Evolutionary conservation across 1,140 invertebrate genomes (phyloP).

Genomic region (Pantala flavescens): DNA sequence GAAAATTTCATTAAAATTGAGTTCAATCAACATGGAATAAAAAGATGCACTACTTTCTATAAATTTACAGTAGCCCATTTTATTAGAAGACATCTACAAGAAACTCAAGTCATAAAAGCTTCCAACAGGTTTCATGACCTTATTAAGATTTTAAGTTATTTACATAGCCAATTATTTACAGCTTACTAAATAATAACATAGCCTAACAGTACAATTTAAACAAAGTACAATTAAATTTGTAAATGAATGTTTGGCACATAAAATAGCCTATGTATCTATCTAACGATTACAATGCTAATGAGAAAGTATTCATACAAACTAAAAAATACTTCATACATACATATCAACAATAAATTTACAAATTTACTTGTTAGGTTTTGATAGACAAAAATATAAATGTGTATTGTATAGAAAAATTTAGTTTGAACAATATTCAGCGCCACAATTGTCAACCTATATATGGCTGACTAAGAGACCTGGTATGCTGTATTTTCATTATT

Average conservation of each 20-base stretch:
- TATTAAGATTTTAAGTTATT: too few relatives aligned
- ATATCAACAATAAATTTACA: neutral
- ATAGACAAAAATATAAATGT: constrained; percentile 4
- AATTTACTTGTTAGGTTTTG: neutral
- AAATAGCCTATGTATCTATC: neutral
- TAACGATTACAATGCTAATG: neutral
- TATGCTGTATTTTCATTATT: too few relatives aligned
- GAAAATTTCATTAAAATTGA: too few relatives aligned
- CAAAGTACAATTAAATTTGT: neutral
- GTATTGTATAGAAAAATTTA: neutral
- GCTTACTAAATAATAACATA: neutral
- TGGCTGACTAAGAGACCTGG: too few relatives aligned
- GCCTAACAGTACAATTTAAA: neutral
- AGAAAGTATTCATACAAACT: neutral
- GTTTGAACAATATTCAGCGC: neutral
- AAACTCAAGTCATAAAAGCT: too few relatives aligned
- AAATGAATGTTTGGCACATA: neutral
- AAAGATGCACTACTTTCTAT: too few relatives aligned
- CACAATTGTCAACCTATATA: too few relatives aligned
- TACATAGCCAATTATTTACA: neutral
- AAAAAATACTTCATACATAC: neutral
- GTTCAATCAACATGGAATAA: too few relatives aligned
- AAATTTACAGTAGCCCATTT: too few relatives aligned
- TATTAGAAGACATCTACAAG: too few relatives aligned
- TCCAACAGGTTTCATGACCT: too few relatives aligned